Base-by-base conservation (phyloP, 2,888 invertebrate species). In the Criorhina ranunculi region DNA sequence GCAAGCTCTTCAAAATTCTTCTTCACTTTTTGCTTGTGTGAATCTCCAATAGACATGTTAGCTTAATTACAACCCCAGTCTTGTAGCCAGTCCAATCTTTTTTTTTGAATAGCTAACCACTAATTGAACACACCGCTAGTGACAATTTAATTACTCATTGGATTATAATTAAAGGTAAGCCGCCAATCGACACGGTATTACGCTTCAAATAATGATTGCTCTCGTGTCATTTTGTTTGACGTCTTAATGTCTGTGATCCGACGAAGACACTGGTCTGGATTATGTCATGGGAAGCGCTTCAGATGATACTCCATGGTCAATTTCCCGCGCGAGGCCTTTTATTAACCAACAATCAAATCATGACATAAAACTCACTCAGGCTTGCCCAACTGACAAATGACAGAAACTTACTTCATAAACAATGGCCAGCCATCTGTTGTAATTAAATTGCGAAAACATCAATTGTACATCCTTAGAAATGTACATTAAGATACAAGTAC, bases 211-310 rank as follows among this genome's bases (percentile, higher is more conserved):
- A 60, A 77, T 80, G 31, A 29, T 24, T 59, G 15, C 12, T 49
- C 44, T 33, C 12, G 2, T 37, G 17, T 67, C 69, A 24, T 57
- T n/a, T 49, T 35, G 40, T 59, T 59, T 76, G 70, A 81, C 59
- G 37, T 75, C 35, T 35, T 19, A 44, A 55, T 69, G 19, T 44
- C 64, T 33, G n/a, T n/a, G n/a, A n/a, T 60, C 29, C 53, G 37
- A 6, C 9, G 11, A 53, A 66, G 66, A 49, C 15, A 57, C 40
- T 17, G 46, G 33, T 49, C 35, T 55, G 55, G 73, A 73, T 83
- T 78, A 83, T 78, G 73, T 83, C 78, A 83, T 83, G 82, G 78
- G 82, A 83, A 83, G 62, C 82, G 40, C 62, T 73, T 69, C 17
- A 19, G 42, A 67, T 59, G 46, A 83, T 83, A 57, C 51, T 59